Percentiles rank a stretch among this genome's conserved stretches.
These are phyloP conservation scores for Xenotilapia caudafasciata DNA, from an alignment of 2,113 vertebrate genomes.

Conservation along the genomic window DNA sequence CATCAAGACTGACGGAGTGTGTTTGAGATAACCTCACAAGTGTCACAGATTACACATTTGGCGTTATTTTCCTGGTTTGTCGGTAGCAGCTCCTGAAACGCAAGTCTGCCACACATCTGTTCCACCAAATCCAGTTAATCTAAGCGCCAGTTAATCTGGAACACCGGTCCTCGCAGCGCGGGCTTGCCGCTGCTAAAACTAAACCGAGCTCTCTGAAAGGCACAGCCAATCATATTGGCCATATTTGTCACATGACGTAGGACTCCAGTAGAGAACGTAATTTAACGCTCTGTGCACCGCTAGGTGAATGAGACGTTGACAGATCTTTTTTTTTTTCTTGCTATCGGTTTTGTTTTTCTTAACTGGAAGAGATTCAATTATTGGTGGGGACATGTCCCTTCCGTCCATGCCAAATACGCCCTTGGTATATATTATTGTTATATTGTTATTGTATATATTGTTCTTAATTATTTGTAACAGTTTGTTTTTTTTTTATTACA, in stretches of 20 bases:
- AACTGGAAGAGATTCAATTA: background rate
- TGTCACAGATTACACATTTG: rapidly evolving
- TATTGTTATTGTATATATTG: no score
- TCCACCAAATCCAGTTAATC: rapidly evolving
- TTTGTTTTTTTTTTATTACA: no score
- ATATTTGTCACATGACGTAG: background rate
- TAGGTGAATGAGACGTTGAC: background rate
- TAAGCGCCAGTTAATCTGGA: background rate
- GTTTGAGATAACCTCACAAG: background rate
- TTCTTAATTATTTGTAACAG: no score
- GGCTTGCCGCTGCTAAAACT: background rate
- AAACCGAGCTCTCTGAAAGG: background rate
- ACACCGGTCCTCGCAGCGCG: background rate
- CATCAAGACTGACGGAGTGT: background rate
- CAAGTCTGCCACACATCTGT: background rate
- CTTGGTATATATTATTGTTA: no score
- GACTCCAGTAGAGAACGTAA: background rate
- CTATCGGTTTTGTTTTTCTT: background rate
- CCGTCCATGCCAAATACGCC: background rate
- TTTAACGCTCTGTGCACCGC: background rate
- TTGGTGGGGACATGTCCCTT: background rate
- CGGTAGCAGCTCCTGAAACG: background rate
- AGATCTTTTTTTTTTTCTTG: background rate
- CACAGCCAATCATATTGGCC: background rate
- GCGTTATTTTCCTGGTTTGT: background rate